Base-by-base conservation (phyloP, 2,888 invertebrate species). In the Lasioglossum marginatum region DNA sequence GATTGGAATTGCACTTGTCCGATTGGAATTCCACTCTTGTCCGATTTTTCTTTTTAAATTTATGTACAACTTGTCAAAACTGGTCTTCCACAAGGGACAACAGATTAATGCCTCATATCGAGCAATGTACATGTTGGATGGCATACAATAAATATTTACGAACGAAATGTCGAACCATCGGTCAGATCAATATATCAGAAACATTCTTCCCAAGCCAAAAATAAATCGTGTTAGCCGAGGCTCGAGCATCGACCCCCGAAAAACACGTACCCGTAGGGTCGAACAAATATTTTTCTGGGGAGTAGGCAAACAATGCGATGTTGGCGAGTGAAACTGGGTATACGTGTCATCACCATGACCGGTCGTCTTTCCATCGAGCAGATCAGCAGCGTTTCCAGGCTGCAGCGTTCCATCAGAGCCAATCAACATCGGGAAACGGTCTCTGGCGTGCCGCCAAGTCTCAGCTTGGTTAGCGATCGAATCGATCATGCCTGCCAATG, bases 401-500 rank as follows among this genome's bases (percentile, higher is more conserved):
- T 34, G 34, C 40, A 14, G 23, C 27, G 74, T 75, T 75, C 74
- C 74, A 40, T 75, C 57, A 40, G 37, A 40, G n/a, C 27, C 74
- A 75, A 40, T 57, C 57, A 52, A 57, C 34, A 31, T 16, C 37
- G 23, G 37, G 34, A 37, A 57, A 48, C 5, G n/a, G n/a, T 34
- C n/a, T 23, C 60, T 75, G 60, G 75, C 75, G 60, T 10, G 23
- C 6, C 40, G 60, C 75, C 75, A 75, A 43, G 16, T 14, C 40
- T 45, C 19, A 27, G 23, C 31, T 34, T 12, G 23, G 37, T 23
- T 37, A 23, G 19, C 63, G 31, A 40, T 63, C 27, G 31, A 60
- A 75, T 75, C 75, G 60, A 75, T 75, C 75, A 66, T 12, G 23
- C 27, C 60, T 60, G 16, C 40, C 75, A 31, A 75, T 52, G 40